Percentiles rank a stretch among this genome's conserved stretches.
phyloP scores from a whole-genome alignment of 1,140 invertebrate species.

The Lysiphlebus fabarum region DNA sequence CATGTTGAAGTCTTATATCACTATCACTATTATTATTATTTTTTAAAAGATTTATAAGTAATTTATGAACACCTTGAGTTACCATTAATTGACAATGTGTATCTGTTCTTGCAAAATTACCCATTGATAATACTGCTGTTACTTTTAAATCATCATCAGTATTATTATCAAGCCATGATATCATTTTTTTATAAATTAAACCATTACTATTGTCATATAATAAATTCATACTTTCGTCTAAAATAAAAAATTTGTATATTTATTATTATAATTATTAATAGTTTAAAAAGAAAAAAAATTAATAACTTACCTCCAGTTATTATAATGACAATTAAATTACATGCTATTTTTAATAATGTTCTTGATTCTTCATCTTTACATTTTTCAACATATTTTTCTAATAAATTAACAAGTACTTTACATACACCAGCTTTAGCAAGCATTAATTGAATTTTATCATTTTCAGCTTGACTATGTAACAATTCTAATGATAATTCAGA shows the following conservation, averaged over 20 bases:
- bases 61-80: conserved; percentile 70
- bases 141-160: conserved; percentile 70
- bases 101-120: conserved; percentile 86
- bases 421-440: conserved; percentile 73
- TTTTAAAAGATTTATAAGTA: conserved; percentile 64
- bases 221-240: conserved; percentile 84
- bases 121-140: conserved; percentile 78
- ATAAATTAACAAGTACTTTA: conserved; percentile 69
- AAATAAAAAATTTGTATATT: conserved; percentile 22
- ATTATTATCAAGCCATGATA: conserved; percentile 70
- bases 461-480: conserved; percentile 70
- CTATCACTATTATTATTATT: conserved; percentile 59
- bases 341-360: conserved; percentile 75
- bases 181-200: conserved; percentile 67
- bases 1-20: conserved; percentile 78
- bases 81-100: conserved; percentile 81
- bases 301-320: conserved; percentile 73
- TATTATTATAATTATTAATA: conserved; percentile 12
- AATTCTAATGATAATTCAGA: conserved; percentile 74
- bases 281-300: conserved; percentile 16
- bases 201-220: conserved; percentile 71
- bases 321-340: conserved; percentile 79
- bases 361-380: conserved; percentile 67
- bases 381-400: conserved; percentile 66
- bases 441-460: conserved; percentile 70